phyloP scores from a whole-genome alignment of 2,113 vertebrate genomes.

The Chinchilla lanigera region DNA sequence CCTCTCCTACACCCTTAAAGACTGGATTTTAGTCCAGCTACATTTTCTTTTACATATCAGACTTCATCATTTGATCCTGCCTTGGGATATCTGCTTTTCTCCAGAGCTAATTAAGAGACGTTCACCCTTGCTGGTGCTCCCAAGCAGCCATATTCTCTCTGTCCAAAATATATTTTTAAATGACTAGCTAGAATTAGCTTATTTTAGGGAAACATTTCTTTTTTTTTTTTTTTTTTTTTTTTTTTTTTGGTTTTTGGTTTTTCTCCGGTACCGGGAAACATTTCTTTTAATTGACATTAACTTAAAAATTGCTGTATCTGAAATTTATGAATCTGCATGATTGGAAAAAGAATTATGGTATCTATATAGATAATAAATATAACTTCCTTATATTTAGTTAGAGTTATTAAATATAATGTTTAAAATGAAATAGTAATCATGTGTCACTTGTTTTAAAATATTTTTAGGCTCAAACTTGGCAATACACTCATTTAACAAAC shows the following conservation, averaged over 20 bases:
- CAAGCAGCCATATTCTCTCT: neutral
- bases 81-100: neutral
- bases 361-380: slow-evolving; percentile 11
- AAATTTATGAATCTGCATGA: neutral
- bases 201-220: neutral
- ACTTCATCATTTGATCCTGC: neutral
- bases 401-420: neutral
- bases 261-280: too few relatives aligned
- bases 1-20: neutral
- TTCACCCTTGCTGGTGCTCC: neutral
- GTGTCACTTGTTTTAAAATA: neutral
- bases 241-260: too few relatives aligned
- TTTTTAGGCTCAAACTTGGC: neutral
- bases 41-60: neutral
- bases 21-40: neutral
- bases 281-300: neutral
- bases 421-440: slow-evolving; percentile 31
- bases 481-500: neutral
- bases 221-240: neutral
- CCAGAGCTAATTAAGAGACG: neutral
- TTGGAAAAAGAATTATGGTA: neutral
- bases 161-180: neutral
- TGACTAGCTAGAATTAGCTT: neutral
- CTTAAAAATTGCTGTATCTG: neutral
- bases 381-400: neutral